Evolutionary conservation across 1,140 invertebrate genomes (phyloP).

Genomic region (Arion vulgaris): DNA sequence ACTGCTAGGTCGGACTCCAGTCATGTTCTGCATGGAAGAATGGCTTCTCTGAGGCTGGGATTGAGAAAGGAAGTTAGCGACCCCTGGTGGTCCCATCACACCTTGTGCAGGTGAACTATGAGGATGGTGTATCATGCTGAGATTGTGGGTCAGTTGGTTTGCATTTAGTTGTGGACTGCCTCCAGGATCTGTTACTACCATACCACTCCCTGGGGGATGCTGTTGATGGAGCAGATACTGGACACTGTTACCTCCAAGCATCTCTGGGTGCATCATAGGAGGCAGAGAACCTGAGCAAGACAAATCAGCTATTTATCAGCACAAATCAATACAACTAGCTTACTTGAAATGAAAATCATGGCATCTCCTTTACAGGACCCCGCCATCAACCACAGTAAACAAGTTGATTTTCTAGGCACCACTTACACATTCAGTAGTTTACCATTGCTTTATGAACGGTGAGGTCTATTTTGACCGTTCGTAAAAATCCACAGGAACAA

Average conservation of each 20-base stretch:
- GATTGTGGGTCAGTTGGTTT: background rate
- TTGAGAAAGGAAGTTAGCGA: slow-evolving; percentile 14
- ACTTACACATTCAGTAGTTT: no score
- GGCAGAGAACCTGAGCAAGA: slow-evolving; percentile 14
- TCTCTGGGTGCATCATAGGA: slow-evolving; percentile 14
- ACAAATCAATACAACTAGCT: no score
- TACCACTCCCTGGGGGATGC: background rate
- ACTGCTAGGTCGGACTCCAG: slow-evolving; percentile 41
- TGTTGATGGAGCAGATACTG: slow-evolving; percentile 29
- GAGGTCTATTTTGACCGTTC: no score
- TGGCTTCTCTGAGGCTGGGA: slow-evolving; percentile 30
- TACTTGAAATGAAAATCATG: no score
- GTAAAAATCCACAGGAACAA: no score
- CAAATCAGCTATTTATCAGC: background rate
- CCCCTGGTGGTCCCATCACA: background rate
- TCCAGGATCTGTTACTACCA: background rate
- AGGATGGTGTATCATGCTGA: background rate
- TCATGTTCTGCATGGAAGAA: slow-evolving; percentile 33
- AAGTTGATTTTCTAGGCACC: no score
- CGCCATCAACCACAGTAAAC: no score
- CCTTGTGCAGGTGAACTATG: slow-evolving; percentile 29
- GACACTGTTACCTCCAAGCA: slow-evolving; percentile 6
- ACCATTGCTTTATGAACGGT: no score
- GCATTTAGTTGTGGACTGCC: slow-evolving; percentile 22
- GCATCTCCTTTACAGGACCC: no score